Evolutionary conservation across 2,113 vertebrate genomes (phyloP).

Genomic region (Ctenodactylus gundi): DNA sequence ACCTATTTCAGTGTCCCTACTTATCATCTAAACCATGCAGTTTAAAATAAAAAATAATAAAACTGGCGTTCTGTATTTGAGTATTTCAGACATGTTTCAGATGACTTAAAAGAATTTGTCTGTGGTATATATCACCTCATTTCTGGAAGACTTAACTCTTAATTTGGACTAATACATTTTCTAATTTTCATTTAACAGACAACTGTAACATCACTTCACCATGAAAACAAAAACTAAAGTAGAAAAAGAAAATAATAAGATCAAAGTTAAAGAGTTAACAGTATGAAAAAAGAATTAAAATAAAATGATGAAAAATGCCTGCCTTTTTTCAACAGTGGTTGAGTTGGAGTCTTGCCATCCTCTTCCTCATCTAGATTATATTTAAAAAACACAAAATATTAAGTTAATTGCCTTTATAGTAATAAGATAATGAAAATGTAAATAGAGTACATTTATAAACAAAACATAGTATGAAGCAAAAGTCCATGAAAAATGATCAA

Average conservation of each 20-base stretch:
- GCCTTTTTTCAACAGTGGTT: constrained; percentile 99
- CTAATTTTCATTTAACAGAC: constrained; percentile 61
- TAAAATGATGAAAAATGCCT: constrained; percentile 91
- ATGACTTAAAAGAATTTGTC: constrained; percentile 47
- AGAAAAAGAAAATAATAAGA: constrained; percentile 67
- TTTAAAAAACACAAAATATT: constrained; percentile 86
- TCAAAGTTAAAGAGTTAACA: constrained; percentile 78
- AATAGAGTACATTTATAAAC: constrained; percentile 60
- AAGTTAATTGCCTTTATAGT: constrained; percentile 85
- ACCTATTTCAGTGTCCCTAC: constrained; percentile 54
- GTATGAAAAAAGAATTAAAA: constrained; percentile 81
- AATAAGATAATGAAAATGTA: constrained; percentile 75
- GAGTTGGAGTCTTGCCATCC: constrained; percentile 94
- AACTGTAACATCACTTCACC: constrained; percentile 68
- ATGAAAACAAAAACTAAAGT: constrained; percentile 71
- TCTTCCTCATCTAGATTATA: constrained; percentile 95
- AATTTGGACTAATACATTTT: constrained; percentile 44
- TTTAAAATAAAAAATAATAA: constrained; percentile 42
- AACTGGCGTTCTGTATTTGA: constrained; percentile 27
- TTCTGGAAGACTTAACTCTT: constrained; percentile 39
- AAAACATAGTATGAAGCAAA: constrained; percentile 70
- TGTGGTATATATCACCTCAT: constrained; percentile 26
- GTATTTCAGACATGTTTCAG: constrained; percentile 48
- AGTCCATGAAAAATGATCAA: constrained; percentile 66
- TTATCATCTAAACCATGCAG: constrained; percentile 67